These are phyloP conservation scores for Cheilosia urbana DNA, from an alignment of 2,888 invertebrate species.

Conservation along the genomic window DNA sequence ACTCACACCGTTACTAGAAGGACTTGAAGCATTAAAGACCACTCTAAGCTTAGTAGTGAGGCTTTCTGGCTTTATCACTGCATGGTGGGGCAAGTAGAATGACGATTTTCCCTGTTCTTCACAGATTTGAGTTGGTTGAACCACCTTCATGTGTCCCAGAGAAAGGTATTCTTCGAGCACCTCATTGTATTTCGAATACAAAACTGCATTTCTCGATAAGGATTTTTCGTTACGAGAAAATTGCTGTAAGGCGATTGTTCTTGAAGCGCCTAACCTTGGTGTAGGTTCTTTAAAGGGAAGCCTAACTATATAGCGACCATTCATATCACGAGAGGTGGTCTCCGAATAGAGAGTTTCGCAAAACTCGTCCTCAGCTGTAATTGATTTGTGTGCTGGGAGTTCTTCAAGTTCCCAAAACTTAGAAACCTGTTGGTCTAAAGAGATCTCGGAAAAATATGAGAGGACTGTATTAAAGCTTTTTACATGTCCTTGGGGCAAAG, in stretches of 20 bases:
- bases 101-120: neutral
- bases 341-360: too few relatives aligned
- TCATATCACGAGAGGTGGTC: too few relatives aligned
- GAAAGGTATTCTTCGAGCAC: neutral
- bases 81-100: neutral
- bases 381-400: too few relatives aligned
- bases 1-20: neutral
- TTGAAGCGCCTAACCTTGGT: too few relatives aligned
- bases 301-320: too few relatives aligned
- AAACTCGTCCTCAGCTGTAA: too few relatives aligned
- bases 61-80: neutral
- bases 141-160: neutral
- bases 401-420: too few relatives aligned
- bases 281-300: too few relatives aligned
- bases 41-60: constrained; percentile 10
- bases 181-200: neutral
- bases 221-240: neutral
- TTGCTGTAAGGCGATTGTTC: neutral
- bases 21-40: constrained; percentile 3
- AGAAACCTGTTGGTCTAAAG: too few relatives aligned
- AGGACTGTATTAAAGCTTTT: too few relatives aligned
- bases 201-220: neutral
- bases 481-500: too few relatives aligned
- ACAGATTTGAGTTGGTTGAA: neutral
- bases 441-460: too few relatives aligned